Evolutionary conservation across 1,140 invertebrate species (phyloP), one percentile per base, ranked within the genome.

Genomic region (Oryctes rhinoceros): DNA sequence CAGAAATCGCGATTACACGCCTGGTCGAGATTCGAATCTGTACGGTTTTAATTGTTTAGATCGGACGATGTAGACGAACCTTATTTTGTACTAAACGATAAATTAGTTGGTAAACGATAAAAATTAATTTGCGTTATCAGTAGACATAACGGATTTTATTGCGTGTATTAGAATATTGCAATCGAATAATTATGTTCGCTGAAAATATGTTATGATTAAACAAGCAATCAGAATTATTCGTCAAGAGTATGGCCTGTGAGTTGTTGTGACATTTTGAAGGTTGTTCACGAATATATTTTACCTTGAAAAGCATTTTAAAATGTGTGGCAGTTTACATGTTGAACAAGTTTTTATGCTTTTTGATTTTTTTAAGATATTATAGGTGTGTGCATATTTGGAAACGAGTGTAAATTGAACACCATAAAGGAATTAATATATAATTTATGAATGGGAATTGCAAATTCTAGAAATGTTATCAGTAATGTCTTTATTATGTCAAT

Each of bases 1-100:
- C 53, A 59, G 53, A 59, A 59, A 59, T 59, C 53, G 53, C 53
- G 18, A 59, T 59, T 59, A 59, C 53, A 59, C 18, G 53, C 13
- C n/a, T 59, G 15, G 53, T 18, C 15, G 53, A 18, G 18, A 59
- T 59, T 18, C 53, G 53, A 59, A 59, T 59, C 53, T 18, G 3
- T 6, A 59, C 18, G 18, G 18, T 59, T 15, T 15, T 59, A 59
- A 59, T 59, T 7, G n/a, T 18, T 7, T 7, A 59, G 18, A 59
- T 18, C 53, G 15, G 18, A 59, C 53, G 18, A 59, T 18, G 6
- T 59, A 18, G 53, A 59, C 53, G 53, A 59, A 18, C 53, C 18
- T 18, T 7, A 59, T 59, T 18, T 53, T 13, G 13, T 53, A 53
- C 24, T 30, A 30, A 44, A 10, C 39, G 39, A 44, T 44, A 44